Evolutionary conservation across 2,797 vertebrate species (phyloP).

Genomic region (Pseudochirops corinnae): DNA sequence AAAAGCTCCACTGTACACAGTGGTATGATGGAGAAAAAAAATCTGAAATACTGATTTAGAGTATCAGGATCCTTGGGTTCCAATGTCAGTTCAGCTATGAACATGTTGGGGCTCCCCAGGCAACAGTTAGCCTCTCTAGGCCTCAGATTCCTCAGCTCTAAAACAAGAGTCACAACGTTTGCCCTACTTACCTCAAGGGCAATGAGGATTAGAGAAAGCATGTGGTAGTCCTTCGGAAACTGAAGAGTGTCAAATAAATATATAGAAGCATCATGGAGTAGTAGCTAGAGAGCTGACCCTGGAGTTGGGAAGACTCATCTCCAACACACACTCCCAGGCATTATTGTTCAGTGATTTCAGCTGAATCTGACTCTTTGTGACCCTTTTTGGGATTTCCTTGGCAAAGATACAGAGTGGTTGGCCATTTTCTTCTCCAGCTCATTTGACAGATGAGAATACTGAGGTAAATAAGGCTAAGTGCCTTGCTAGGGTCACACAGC

Average conservation of each 20-base stretch:
- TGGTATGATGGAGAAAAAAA: background rate
- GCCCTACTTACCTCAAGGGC: too few species aligned
- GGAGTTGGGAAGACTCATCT: too few species aligned
- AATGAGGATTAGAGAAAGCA: too few species aligned
- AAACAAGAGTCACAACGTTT: background rate
- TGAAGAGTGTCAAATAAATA: too few species aligned
- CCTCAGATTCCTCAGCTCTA: background rate
- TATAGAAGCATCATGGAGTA: too few species aligned
- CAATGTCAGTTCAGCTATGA: background rate
- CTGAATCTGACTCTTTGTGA: too few species aligned
- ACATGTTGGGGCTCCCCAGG: background rate
- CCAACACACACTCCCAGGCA: too few species aligned
- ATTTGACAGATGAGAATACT: constrained; percentile 1
- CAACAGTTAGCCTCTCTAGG: background rate
- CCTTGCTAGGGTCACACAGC: background rate
- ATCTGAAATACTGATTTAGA: background rate
- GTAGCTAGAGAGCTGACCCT: too few species aligned
- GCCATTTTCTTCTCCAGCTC: background rate
- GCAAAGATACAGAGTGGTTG: too few species aligned
- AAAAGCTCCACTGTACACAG: background rate
- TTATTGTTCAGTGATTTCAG: too few species aligned
- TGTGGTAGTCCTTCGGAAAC: too few species aligned
- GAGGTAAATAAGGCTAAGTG: constrained; percentile 4
- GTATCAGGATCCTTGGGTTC: background rate
- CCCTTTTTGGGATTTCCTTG: too few species aligned